Evolutionary conservation across 92 coral and sea anemone species (phyloP), one percentile per base, ranked within the genome.

Genomic region (Porites divaricata): DNA sequence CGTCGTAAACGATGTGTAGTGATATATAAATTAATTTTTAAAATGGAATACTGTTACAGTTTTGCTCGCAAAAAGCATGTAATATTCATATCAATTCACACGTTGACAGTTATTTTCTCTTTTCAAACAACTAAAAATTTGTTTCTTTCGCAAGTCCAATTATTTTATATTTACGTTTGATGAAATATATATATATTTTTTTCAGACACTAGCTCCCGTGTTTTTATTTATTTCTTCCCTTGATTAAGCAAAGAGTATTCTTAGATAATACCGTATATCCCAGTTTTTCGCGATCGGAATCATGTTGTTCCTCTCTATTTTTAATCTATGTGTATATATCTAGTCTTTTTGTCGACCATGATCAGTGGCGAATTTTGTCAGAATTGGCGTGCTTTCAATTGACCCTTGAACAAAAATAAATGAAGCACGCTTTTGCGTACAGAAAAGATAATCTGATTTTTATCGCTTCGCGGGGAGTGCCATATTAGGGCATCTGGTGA

Each of bases 1-100:
- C 48, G 61, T 71, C 15, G 59, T 48, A 48, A 64, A 80, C 28
- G 61, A 15, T 82, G 22, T 82, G 9, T 78, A 24, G 23, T 23
- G 62, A 20, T 62, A 63, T 49, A 24, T 17, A 72, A 73, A 84
- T 77, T 88, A 83, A 78, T 89, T 85, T 72, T 72, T 90, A 67
- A 76, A 77, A 61, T 23, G 67, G 72, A 83, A 72, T 74, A 75
- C 85, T 82, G 88, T 90, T 88, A 78, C 88, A 64, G 88, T 83
- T 79, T 82, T 78, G 74, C 28, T 65, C 77, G 84, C 70, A 63
- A 79, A 67, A 75, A 75, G 66, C 88, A 87, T 90, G 52, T 59
- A 90, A 90, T 87, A 86, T 90, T 90, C 25, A 90, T 90, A 72
- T 83, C 25, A 68, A 74, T 64, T 74, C 64, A 76, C 83, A 70